Evolutionary conservation across 2,113 vertebrate genomes (phyloP), one percentile per base, ranked within the genome.

Genomic region (Plectropomus leopardus): DNA sequence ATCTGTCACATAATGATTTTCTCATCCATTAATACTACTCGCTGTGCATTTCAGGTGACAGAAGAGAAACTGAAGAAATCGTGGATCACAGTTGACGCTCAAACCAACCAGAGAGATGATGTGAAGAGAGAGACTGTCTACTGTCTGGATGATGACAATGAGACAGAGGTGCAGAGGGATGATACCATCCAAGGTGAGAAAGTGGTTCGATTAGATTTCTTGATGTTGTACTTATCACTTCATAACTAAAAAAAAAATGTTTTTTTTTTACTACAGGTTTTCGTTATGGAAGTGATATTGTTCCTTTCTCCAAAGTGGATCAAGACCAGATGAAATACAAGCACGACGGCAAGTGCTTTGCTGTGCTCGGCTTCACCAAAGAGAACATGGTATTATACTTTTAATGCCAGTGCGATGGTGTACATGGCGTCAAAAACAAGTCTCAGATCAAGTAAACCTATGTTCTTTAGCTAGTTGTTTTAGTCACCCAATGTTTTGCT

Each of bases 301-400:
- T 99, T 84, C 98, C 98, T 53, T 99, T 99, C 93, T 98, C 98
- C 64, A 98, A 98, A 93, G 95, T 98, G 71, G 98, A 99, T 89
- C 96, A 99, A 88, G 97, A 99, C 0, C 97, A 99, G 93, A 99
- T 99, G 98, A 99, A 95, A 86, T 99, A 99, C 91, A 98, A 96
- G 93, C 94, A 95, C 0, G 97, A 97, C 77, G 97, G 93, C 36
- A 99, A 98, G 86, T 96, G 97, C 86, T 98, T 99, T 85, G 94
- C 97, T 76, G 96, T 99, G 63, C 91, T 99, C 60, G 98, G 97
- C 75, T 99, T 99, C 86, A 92, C 96, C 79, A 97, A 94, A 86
- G 93, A 96, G 74, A 96, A 88, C 81, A 82, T 93, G 96, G 98
- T 99, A 91, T 3, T 68, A 6, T 45, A 55, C 21, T 48, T 21